These are phyloP conservation scores for Campoplex capitator DNA, from an alignment of 2,888 invertebrate genomes.

Conservation along the genomic window DNA sequence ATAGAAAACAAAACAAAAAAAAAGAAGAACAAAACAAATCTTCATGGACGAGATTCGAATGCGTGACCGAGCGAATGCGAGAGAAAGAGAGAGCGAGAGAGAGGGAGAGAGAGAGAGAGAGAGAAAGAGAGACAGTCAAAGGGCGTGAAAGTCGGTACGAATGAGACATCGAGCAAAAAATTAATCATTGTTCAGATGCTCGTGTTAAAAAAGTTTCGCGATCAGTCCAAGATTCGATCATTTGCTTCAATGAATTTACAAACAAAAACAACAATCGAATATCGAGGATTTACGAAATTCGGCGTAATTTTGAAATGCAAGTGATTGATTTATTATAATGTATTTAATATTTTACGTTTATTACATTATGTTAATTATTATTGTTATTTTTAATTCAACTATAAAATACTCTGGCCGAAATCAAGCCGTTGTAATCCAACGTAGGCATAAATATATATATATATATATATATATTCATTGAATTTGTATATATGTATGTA, in stretches of 20 bases:
- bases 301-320: constrained; percentile 59
- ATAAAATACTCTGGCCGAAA: constrained; percentile 53
- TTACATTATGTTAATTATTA: constrained; percentile 46
- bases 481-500: constrained; percentile 27
- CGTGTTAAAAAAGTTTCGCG: constrained; percentile 46
- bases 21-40: background rate
- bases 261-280: constrained; percentile 1
- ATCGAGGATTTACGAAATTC: constrained; percentile 38
- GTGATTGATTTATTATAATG: constrained; percentile 55
- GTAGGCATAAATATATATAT: constrained; percentile 46
- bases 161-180: constrained; percentile 5
- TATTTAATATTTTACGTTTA: constrained; percentile 54
- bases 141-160: constrained; percentile 28
- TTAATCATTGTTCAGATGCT: constrained; percentile 46
- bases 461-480: background rate
- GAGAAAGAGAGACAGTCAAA: constrained; percentile 8
- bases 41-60: constrained; percentile 10
- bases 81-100: constrained; percentile 38
- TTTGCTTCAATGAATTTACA: constrained; percentile 67
- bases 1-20: constrained; percentile 10
- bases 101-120: constrained; percentile 36
- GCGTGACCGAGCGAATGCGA: constrained; percentile 18
- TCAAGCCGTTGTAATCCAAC: constrained; percentile 62
- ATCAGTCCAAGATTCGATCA: constrained; percentile 64
- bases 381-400: constrained; percentile 26